Conservation (phyloP, 2,797 vertebrate genomes). For the Sebastes alutus region DNA sequence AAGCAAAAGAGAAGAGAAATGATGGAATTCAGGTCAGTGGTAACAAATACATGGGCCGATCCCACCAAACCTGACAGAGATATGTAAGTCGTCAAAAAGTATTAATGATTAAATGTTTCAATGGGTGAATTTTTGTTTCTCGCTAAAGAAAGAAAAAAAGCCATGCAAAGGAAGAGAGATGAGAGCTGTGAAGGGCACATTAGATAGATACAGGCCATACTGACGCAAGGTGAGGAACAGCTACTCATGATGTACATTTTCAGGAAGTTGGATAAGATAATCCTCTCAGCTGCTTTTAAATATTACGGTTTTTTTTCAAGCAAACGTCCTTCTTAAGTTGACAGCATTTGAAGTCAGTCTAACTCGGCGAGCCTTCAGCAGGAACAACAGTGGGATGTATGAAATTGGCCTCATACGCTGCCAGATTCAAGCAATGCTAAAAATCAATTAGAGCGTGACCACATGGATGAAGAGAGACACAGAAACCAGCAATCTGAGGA, state of each 20-base stretch:
- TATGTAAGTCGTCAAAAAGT: background rate
- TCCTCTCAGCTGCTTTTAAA: slow-evolving; percentile 6
- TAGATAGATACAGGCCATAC: background rate
- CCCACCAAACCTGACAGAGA: background rate
- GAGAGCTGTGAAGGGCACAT: background rate
- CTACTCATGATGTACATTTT: background rate
- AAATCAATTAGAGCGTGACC: slow-evolving; percentile 46
- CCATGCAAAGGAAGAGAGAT: background rate
- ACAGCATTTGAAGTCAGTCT: slow-evolving; percentile 19
- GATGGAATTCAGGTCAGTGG: background rate
- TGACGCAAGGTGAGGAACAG: background rate
- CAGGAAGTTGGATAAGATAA: background rate
- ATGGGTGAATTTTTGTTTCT: background rate
- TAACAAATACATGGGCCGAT: background rate
- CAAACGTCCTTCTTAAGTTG: slow-evolving; percentile 6
- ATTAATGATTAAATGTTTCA: slow-evolving; percentile 1
- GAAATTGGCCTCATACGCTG: slow-evolving; percentile 44
- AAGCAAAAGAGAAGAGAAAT: background rate
- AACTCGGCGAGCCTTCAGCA: background rate
- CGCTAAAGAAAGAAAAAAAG: background rate
- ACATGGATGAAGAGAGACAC: slow-evolving; percentile 19
- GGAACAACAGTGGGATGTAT: slow-evolving; percentile 47
- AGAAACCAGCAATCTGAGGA: slow-evolving; percentile 5
- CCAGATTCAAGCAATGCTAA: slow-evolving; percentile 18
- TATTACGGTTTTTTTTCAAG: background rate